A percentile compares a stretch with the other conserved stretches of the same genome.
Evolutionary conservation across 2,888 invertebrate genomes (phyloP).

Genomic region (Altica lythri): DNA sequence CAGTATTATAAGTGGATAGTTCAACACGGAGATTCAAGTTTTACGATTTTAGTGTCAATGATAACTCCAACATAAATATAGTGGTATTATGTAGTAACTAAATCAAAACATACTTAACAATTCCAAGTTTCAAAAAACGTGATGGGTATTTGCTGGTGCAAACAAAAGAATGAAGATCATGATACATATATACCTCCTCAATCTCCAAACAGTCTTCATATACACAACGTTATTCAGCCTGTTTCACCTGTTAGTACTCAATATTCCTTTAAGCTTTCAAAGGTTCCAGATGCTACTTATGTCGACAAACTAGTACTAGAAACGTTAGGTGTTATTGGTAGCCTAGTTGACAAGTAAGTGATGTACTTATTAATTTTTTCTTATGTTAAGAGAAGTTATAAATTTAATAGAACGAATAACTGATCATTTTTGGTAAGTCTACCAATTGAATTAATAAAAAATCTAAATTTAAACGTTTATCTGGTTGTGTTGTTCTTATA

Average conservation of each 20-base stretch:
- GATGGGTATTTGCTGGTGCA: conserved; percentile 82
- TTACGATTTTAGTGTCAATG: conserved; percentile 47
- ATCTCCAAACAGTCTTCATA: conserved; percentile 37
- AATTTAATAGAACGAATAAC: too few relatives aligned
- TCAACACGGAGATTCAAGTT: conserved; percentile 38
- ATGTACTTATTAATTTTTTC: too few relatives aligned
- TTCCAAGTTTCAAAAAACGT: conserved; percentile 40
- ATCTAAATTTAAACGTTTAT: too few relatives aligned
- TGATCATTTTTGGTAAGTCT: too few relatives aligned
- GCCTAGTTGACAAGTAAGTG: conserved; percentile 82
- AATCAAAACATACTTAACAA: conserved; percentile 28
- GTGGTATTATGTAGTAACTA: conserved; percentile 44
- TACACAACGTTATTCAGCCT: conserved; percentile 38
- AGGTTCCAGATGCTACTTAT: conserved; percentile 55
- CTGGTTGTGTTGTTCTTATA: too few relatives aligned
- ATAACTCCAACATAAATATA: conserved; percentile 51
- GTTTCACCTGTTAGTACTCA: conserved; percentile 46
- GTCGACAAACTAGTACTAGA: conserved; percentile 80
- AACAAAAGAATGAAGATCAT: conserved; percentile 64
- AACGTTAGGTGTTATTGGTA: conserved; percentile 78
- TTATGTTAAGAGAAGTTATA: too few relatives aligned
- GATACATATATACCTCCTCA: conserved; percentile 56
- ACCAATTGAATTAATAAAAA: too few relatives aligned
- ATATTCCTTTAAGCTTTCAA: conserved; percentile 43
- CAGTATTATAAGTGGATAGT: conserved; percentile 31